Percentiles rank a stretch among this genome's conserved stretches.
Conservation (phyloP, 2,888 invertebrate species). For the Polymixis flavicincta region DNA sequence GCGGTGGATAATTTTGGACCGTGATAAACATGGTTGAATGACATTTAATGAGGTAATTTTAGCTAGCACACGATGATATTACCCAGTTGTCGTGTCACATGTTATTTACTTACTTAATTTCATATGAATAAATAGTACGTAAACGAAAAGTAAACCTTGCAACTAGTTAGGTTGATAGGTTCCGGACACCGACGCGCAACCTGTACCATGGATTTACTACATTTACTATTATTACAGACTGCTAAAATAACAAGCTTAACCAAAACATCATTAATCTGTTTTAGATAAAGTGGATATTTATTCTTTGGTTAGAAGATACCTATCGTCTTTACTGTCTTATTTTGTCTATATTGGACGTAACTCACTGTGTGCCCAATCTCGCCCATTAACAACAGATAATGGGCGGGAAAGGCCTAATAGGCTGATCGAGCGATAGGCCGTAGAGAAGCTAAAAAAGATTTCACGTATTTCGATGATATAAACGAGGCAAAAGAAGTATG, state of each 20-base stretch:
- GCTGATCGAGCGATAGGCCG: slow-evolving; percentile 14
- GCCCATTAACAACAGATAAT: slow-evolving; percentile 52
- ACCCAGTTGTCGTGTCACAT: not conserved
- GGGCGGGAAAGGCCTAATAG: slow-evolving; percentile 30
- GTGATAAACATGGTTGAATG: slow-evolving; percentile 1
- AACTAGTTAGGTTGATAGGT: not conserved
- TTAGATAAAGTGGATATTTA: slow-evolving; percentile 22
- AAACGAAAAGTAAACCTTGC: not conserved
- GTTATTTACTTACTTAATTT: slow-evolving; percentile 15
- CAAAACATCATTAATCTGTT: slow-evolving; percentile 41
- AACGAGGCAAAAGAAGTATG: too few relatives aligned
- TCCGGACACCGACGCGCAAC: too few relatives aligned
- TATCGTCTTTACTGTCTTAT: slow-evolving; percentile 26
- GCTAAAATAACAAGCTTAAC: not conserved
- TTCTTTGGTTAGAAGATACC: slow-evolving; percentile 13
- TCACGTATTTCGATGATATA: not conserved
- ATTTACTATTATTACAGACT: too few relatives aligned
- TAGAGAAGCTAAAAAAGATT: not conserved
- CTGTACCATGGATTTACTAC: not conserved
- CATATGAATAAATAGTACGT: not conserved
- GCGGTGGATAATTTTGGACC: not conserved
- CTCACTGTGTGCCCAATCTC: slow-evolving; percentile 31
- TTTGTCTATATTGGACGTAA: slow-evolving; percentile 33
- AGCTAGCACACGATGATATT: not conserved
- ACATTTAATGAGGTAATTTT: not conserved